Evolutionary conservation across 2,113 vertebrate species (phyloP).

Genomic region (Emydura subglobosa): DNA sequence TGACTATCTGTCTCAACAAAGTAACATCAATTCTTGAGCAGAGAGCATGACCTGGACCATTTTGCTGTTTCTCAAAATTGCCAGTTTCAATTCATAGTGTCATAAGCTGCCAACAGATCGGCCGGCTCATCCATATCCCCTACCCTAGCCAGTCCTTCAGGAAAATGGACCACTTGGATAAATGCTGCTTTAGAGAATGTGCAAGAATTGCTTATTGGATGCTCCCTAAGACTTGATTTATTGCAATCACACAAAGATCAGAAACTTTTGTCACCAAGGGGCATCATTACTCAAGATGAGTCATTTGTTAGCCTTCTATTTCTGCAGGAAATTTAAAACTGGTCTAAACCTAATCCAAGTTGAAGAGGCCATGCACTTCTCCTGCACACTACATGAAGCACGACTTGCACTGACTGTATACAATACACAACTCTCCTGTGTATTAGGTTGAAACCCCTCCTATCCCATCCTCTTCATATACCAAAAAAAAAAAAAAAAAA

Average conservation of each 20-base stretch:
- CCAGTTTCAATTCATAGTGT: background rate
- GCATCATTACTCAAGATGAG: background rate
- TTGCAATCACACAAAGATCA: background rate
- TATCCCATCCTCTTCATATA: background rate
- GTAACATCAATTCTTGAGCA: background rate
- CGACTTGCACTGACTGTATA: background rate
- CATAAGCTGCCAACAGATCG: background rate
- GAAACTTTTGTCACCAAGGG: background rate
- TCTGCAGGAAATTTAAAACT: background rate
- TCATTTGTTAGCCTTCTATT: background rate
- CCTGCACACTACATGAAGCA: background rate
- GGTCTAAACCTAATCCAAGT: background rate
- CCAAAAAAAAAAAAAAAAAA: too few species aligned
- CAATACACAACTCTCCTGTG: background rate
- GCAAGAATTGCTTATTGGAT: background rate
- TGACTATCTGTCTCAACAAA: background rate
- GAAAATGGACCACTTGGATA: too few species aligned
- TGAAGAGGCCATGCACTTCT: background rate
- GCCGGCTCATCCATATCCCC: background rate
- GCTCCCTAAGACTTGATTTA: background rate
- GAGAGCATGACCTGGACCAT: background rate
- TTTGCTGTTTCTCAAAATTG: background rate
- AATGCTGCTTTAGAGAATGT: too few species aligned
- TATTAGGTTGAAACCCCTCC: background rate
- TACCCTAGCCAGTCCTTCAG: too few species aligned